Conservation (phyloP, 2,797 vertebrate genomes). For the Staurois parvus region DNA sequence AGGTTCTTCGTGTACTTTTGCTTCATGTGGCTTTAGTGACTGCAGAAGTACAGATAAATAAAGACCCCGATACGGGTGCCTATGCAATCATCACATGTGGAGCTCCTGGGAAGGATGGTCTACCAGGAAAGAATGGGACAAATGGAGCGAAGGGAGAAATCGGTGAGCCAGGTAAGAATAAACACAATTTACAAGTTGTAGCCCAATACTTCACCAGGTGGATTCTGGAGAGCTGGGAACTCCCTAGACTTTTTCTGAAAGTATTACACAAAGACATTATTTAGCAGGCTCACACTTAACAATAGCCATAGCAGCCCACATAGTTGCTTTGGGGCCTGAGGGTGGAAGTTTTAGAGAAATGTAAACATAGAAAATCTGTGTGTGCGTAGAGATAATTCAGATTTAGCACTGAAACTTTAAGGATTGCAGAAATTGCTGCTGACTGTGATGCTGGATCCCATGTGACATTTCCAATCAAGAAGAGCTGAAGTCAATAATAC, state of each 20-base stretch:
- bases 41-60: neutral
- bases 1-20: neutral
- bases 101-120: neutral
- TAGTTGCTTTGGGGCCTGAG: too few species aligned
- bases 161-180: conserved; percentile 1
- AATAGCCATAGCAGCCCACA: too few species aligned
- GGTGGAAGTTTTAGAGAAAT: too few species aligned
- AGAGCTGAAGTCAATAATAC: too few species aligned
- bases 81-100: conserved; percentile 9
- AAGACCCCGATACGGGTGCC: neutral
- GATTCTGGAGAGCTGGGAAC: neutral
- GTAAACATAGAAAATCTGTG: too few species aligned
- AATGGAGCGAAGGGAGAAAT: neutral
- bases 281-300: too few species aligned
- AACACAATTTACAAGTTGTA: neutral
- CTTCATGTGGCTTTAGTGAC: neutral
- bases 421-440: too few species aligned
- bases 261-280: too few species aligned
- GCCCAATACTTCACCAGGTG: neutral
- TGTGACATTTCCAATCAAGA: too few species aligned
- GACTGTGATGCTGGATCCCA: too few species aligned
- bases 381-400: too few species aligned
- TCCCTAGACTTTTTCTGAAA: neutral
- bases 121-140: conserved; percentile 2
- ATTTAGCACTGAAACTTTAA: too few species aligned